phyloP scores from a whole-genome alignment of 2,888 invertebrate species.

The Acronicta aceris region DNA sequence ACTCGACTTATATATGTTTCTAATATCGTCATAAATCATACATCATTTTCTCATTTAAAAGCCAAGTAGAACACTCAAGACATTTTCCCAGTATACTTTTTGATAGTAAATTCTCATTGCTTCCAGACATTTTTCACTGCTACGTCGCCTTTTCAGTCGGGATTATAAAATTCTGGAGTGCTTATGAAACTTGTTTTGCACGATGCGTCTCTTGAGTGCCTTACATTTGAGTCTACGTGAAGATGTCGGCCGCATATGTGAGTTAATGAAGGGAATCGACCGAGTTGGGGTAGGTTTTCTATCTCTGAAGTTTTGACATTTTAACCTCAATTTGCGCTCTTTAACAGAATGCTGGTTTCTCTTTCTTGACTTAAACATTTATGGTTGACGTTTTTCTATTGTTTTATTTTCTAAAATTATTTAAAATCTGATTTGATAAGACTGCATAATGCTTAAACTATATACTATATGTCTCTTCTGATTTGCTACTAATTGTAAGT shows the following conservation, averaged over 20 bases:
- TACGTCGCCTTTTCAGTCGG: conserved; percentile 32
- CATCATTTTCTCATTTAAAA: conserved; percentile 13
- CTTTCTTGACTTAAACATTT: too few relatives aligned
- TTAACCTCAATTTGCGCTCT: not conserved
- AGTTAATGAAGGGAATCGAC: conserved; percentile 29
- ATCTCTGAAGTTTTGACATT: not conserved
- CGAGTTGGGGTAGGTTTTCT: conserved; percentile 15
- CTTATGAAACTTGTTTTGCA: conserved; percentile 54
- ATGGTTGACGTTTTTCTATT: too few relatives aligned
- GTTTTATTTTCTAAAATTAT: too few relatives aligned
- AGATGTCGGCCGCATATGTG: conserved; percentile 30
- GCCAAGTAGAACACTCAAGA: conserved; percentile 7
- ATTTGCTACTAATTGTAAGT: too few relatives aligned
- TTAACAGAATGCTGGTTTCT: not conserved
- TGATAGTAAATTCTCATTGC: conserved; percentile 34
- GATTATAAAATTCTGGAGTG: conserved; percentile 53
- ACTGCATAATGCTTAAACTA: too few relatives aligned
- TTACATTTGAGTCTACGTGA: conserved; percentile 44
- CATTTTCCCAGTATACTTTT: conserved; percentile 17
- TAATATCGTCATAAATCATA: conserved; percentile 15
- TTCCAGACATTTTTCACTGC: conserved; percentile 45
- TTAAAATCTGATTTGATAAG: too few relatives aligned
- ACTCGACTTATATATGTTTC: not conserved
- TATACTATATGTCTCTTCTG: too few relatives aligned
- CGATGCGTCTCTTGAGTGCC: conserved; percentile 57